Evolutionary conservation across 2,113 vertebrate species (phyloP), one percentile per base, ranked within the genome.

Genomic region (Barnardius zonarius): DNA sequence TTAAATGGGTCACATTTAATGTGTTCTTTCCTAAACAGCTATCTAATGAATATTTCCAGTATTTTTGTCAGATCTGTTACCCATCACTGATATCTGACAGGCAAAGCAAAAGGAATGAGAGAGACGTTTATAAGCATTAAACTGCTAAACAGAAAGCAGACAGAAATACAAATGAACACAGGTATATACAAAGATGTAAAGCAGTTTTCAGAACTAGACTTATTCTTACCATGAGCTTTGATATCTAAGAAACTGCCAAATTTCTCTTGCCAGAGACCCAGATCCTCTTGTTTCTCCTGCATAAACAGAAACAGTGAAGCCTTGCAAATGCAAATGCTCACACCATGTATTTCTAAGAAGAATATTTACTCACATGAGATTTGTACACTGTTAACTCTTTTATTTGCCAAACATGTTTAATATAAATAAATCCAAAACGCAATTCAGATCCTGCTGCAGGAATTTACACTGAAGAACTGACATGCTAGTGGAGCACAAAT

Each of bases 241-340:
- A 98, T 67, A 93, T 99, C 99, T 93, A 98, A 94, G 98, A 99
- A 99, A 44, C 92, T 93, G 96, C 95, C 96, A 96, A 99, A 99
- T 64, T 98, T 98, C 97, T 99, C 99, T 89, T 98, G 97, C 98
- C 98, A 99, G 27, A 98, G 97, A 90, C 97, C 95, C 22, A 96
- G 75, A 69, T 93, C 76, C 41, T 98, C 98, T 54, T 98, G 97
- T 77, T 96, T 94, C 95, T 97, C 94, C 98, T 98, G 75, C 19
- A 94, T 48, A 86, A 86, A 96, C n/a, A 94, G 90, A 91, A 64
- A 78, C 19, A 85, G 61, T 23, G 67, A 85, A 92, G 37, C 7
- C 25, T 85, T 72, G 55, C 17, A 83, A 93, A 70, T 64, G 15
- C 13, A 72, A 72, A n/a, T 46, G 52, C 16, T 49, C 44, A 20